Evolutionary conservation across 2,888 invertebrate genomes (phyloP).

Genomic region (Zaprionus obscuricornis): DNA sequence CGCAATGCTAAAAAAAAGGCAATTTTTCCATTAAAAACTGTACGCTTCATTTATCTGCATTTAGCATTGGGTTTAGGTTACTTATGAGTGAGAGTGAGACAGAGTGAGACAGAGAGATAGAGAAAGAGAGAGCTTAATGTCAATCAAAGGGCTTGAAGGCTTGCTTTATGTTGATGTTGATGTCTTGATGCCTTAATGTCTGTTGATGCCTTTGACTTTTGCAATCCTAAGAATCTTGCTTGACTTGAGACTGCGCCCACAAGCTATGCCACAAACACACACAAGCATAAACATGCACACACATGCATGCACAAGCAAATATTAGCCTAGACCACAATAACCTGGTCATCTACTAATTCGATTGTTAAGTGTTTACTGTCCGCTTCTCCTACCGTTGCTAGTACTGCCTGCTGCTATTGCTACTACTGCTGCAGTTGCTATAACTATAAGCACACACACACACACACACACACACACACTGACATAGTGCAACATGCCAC

Average conservation of each 20-base stretch:
- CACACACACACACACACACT: neutral
- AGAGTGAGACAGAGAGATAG: conserved; percentile 14
- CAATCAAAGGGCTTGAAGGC: conserved; percentile 43
- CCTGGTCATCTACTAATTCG: conserved; percentile 36
- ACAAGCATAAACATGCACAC: too few relatives aligned
- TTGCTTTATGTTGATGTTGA: conserved; percentile 14
- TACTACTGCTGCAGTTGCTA: too few relatives aligned
- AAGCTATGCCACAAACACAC: too few relatives aligned
- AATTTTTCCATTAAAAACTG: conserved; percentile 56
- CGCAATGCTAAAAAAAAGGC: conserved; percentile 8
- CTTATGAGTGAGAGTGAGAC: too few relatives aligned
- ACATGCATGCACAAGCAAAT: too few relatives aligned
- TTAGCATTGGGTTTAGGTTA: too few relatives aligned
- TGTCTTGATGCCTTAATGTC: neutral
- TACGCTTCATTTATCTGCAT: conserved; percentile 51
- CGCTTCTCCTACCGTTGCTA: too few relatives aligned
- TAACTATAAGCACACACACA: neutral
- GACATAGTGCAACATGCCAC: conserved; percentile 28
- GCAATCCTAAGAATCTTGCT: neutral
- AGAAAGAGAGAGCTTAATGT: conserved; percentile 33
- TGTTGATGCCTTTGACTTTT: neutral
- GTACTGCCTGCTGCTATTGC: too few relatives aligned
- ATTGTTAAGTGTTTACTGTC: conserved; percentile 53
- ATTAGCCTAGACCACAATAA: conserved; percentile 5
- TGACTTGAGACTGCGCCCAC: too few relatives aligned